Percentiles rank a stretch among this genome's conserved stretches.
Evolutionary conservation across 2,113 vertebrate genomes (phyloP).

Genomic region (Archocentrus centrarchus): DNA sequence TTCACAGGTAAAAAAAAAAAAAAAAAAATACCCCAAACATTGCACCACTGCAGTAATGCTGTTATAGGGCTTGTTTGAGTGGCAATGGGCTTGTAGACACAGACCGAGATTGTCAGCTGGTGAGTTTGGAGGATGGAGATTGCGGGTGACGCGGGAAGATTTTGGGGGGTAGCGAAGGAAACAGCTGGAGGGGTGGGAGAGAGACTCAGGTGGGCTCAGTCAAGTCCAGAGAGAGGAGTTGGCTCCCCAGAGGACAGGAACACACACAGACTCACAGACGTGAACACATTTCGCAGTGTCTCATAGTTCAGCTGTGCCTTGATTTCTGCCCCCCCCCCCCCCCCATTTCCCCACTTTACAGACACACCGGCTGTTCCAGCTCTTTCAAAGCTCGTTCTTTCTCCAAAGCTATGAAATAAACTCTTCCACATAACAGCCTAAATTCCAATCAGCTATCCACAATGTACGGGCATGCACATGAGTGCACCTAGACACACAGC

Average conservation of each 20-base stretch:
- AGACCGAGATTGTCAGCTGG: not conserved
- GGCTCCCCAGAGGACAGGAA: constrained; percentile 54
- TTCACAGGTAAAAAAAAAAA: not conserved
- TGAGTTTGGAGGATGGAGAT: constrained; percentile 33
- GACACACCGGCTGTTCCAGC: constrained; percentile 33
- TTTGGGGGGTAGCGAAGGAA: constrained; percentile 41
- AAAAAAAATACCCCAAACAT: not conserved
- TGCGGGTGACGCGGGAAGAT: not conserved
- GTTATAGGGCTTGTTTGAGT: not conserved
- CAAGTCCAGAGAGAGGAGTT: constrained; percentile 69
- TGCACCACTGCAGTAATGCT: not conserved
- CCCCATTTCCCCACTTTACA: not conserved
- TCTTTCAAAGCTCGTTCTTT: constrained; percentile 45
- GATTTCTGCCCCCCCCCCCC: constrained; percentile 27
- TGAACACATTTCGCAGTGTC: constrained; percentile 26
- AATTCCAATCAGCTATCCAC: constrained; percentile 58
- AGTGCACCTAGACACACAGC: constrained; percentile 48
- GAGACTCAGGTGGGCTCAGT: constrained; percentile 78
- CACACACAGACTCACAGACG: constrained; percentile 32
- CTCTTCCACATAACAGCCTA: constrained; percentile 34
- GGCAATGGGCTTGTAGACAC: not conserved
- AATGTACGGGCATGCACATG: constrained; percentile 33
- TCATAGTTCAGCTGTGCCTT: constrained; percentile 51
- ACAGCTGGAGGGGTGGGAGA: constrained; percentile 72
- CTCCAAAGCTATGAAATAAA: constrained; percentile 48